These are phyloP conservation scores for Stomatorhinus walkeri DNA, from an alignment of 2,797 vertebrate species.

Conservation along the genomic window DNA sequence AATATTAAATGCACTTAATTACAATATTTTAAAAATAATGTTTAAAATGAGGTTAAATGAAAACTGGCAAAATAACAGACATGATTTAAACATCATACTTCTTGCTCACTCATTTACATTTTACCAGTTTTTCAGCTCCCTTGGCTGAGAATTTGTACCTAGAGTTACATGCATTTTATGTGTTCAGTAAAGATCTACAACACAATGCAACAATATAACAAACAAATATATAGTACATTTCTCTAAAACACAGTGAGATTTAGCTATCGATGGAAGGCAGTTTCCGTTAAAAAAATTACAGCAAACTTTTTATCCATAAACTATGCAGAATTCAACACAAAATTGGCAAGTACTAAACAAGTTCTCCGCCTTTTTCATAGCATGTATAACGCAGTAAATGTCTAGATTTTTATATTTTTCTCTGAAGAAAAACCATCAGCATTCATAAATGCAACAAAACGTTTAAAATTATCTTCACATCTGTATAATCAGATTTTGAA, in stretches of 20 bases:
- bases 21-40: not conserved
- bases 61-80: not conserved
- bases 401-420: not conserved
- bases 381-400: not conserved
- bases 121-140: not conserved
- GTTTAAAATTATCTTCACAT: not conserved
- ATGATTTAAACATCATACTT: not conserved
- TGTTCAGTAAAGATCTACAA: not conserved
- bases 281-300: not conserved
- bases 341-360: not conserved
- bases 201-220: not conserved
- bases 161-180: not conserved
- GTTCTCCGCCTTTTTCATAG: not conserved
- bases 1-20: not conserved
- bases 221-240: not conserved
- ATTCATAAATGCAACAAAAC: not conserved
- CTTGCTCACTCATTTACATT: not conserved
- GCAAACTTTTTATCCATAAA: not conserved
- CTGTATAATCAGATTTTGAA: not conserved
- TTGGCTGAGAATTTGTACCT: constrained; percentile 1
- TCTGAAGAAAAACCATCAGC: not conserved
- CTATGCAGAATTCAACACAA: not conserved
- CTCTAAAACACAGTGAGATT: not conserved
- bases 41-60: not conserved
- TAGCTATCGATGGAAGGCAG: not conserved